Evolutionary conservation across 2,113 vertebrate genomes (phyloP).

Genomic region (Sceloporus undulatus): DNA sequence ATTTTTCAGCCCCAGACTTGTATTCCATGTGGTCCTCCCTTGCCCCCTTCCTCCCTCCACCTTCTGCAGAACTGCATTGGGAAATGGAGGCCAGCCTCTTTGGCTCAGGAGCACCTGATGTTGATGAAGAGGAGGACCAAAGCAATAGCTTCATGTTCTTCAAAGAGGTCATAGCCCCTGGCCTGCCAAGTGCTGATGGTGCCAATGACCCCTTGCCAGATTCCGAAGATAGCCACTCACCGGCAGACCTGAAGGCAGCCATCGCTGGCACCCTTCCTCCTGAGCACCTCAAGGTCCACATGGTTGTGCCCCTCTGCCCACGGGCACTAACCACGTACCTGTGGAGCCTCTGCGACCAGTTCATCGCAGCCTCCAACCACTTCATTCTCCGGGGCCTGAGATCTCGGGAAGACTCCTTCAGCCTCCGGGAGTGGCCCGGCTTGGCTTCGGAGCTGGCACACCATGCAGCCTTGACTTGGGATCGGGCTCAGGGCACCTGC

Average conservation of each 20-base stretch:
- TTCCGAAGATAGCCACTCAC: constrained; percentile 74
- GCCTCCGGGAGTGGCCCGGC: constrained; percentile 1
- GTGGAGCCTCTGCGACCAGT: constrained; percentile 77
- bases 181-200: no score
- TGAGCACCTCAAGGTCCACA: constrained; percentile 70
- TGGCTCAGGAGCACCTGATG: neutral
- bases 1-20: no score
- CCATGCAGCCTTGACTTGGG: constrained; percentile 65
- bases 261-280: constrained; percentile 50
- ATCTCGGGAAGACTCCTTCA: neutral
- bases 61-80: constrained; percentile 74
- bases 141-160: constrained; percentile 77
- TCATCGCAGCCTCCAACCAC: constrained; percentile 78
- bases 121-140: neutral
- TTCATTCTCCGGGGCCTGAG: constrained; percentile 64
- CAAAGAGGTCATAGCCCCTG: constrained; percentile 62
- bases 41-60: neutral
- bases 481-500: constrained; percentile 67
- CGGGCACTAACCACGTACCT: constrained; percentile 81
- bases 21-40: neutral
- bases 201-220: constrained; percentile 59
- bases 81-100: constrained; percentile 82
- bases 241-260: constrained; percentile 76
- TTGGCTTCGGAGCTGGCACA: constrained; percentile 76
- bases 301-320: constrained; percentile 70